These are phyloP conservation scores for Parnassius apollo DNA, from an alignment of 2,888 invertebrate genomes.

Conservation along the genomic window DNA sequence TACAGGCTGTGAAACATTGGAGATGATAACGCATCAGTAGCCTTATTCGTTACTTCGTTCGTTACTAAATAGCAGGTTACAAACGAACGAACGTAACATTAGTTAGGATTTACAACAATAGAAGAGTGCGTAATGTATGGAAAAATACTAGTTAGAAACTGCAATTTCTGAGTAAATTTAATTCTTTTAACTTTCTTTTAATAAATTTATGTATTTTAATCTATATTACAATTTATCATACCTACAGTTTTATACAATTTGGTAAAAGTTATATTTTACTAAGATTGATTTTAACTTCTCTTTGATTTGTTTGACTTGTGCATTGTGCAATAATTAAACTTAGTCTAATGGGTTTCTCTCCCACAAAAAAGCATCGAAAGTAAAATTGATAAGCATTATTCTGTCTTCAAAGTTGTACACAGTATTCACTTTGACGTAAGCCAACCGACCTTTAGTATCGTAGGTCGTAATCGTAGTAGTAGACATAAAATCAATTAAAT, in stretches of 20 bases:
- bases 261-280: neutral
- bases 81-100: too few species aligned
- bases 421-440: slow-evolving; percentile 12
- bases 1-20: too few species aligned
- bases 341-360: slow-evolving; percentile 9
- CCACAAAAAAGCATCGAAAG: slow-evolving; percentile 13
- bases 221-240: neutral
- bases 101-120: too few species aligned
- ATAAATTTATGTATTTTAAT: too few species aligned
- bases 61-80: too few species aligned
- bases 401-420: slow-evolving; percentile 9
- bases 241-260: neutral
- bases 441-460: neutral
- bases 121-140: too few species aligned
- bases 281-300: slow-evolving; percentile 9
- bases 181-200: too few species aligned
- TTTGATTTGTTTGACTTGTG: too few species aligned
- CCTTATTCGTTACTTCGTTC: too few species aligned
- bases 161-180: too few species aligned
- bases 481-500: neutral
- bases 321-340: slow-evolving; percentile 18
- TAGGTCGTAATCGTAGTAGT: neutral
- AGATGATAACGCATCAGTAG: too few species aligned
- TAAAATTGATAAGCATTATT: slow-evolving; percentile 13
- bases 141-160: too few species aligned